These are phyloP conservation scores for Microtus richardsoni DNA, from an alignment of 2,113 vertebrate genomes.

Conservation along the genomic window DNA sequence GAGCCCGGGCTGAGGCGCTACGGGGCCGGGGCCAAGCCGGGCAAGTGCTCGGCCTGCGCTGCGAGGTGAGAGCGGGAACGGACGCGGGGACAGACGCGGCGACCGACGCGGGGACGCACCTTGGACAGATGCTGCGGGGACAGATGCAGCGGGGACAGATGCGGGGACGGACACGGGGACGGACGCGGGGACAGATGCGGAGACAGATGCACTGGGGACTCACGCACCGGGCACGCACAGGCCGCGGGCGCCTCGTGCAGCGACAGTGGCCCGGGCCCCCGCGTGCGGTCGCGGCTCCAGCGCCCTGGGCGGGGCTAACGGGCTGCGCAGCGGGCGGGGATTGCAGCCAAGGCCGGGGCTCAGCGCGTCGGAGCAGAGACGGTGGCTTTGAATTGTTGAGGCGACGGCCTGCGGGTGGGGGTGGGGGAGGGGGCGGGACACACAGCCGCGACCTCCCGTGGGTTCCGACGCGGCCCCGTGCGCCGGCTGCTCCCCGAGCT, in stretches of 20 bases:
- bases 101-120: conserved; percentile 65
- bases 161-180: not conserved
- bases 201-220: not conserved
- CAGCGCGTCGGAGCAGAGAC: not conserved
- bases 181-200: not conserved
- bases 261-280: not conserved
- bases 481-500: not conserved
- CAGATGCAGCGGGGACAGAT: not conserved
- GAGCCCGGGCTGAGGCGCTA: conserved; percentile 70
- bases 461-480: not conserved
- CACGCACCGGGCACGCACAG: not conserved
- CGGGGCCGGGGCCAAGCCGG: conserved; percentile 11
- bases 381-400: conserved; percentile 37
- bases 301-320: not conserved
- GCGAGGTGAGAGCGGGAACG: not conserved
- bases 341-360: conserved; percentile 39
- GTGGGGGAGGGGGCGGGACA: conserved; percentile 30
- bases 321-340: conserved; percentile 58
- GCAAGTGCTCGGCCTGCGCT: conserved; percentile 37
- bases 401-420: conserved; percentile 65
- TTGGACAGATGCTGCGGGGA: conserved; percentile 68
- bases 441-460: not conserved
- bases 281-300: not conserved
- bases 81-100: conserved; percentile 12
- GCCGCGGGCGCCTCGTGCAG: not conserved